A percentile compares a stretch with the other conserved stretches of the same genome.
phyloP scores from a whole-genome alignment of 1,140 invertebrate genomes.

The Drosophila aff. region DNA sequence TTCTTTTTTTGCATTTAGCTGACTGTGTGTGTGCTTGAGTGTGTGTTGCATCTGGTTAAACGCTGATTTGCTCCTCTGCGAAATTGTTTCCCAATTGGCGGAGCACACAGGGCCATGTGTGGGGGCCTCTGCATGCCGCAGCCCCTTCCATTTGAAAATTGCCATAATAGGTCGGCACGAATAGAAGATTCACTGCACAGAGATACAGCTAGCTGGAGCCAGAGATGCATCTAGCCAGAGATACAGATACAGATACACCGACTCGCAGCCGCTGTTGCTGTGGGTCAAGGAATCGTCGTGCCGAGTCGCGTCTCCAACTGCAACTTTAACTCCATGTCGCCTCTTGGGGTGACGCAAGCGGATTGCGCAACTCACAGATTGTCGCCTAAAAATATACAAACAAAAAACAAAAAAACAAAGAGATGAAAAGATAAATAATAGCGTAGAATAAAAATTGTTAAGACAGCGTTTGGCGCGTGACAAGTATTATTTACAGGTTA shows the following conservation, averaged over 20 bases:
- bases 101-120: constrained; percentile 40
- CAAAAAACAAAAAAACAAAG: neutral
- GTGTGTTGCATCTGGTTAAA: constrained; percentile 46
- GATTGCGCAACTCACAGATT: constrained; percentile 43
- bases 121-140: constrained; percentile 12
- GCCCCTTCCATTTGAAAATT: constrained; percentile 29
- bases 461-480: constrained; percentile 5
- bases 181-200: constrained; percentile 17
- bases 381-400: constrained; percentile 1
- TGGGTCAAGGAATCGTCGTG: constrained; percentile 54
- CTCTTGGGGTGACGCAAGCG: constrained; percentile 26
- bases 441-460: constrained; percentile 16
- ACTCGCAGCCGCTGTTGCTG: constrained; percentile 1
- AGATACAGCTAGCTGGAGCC: constrained; percentile 12
- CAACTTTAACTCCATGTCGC: neutral
- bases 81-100: constrained; percentile 76
- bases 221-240: constrained; percentile 6
- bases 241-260: constrained; percentile 24
- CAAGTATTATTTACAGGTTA: constrained; percentile 13
- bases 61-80: constrained; percentile 71
- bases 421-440: neutral
- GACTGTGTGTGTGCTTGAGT: too few species aligned
- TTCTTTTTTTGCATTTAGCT: neutral
- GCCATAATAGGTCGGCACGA: constrained; percentile 64
- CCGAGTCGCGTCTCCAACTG: neutral